Evolutionary conservation across 1,140 invertebrate genomes (phyloP).

Genomic region (Steinernema khuongi): DNA sequence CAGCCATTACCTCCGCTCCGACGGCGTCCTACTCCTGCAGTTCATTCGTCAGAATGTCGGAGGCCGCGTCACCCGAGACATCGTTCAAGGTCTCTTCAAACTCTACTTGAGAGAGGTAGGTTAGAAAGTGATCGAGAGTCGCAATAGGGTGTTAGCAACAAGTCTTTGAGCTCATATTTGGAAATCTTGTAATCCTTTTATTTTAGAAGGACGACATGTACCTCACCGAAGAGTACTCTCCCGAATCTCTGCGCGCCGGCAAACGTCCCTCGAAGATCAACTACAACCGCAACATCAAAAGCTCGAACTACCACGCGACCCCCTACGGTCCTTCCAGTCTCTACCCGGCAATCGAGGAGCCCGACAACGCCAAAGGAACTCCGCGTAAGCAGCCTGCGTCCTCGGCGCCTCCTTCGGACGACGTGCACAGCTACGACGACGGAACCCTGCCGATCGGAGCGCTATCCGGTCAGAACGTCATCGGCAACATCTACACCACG

Average conservation of each 20-base stretch:
- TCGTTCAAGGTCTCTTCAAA: constrained; percentile 40
- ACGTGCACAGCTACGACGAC: too few relatives aligned
- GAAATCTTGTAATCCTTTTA: too few relatives aligned
- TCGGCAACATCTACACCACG: constrained; percentile 5
- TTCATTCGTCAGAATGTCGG: constrained; percentile 52
- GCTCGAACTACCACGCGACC: not conserved
- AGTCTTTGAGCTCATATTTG: too few relatives aligned
- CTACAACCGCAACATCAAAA: not conserved
- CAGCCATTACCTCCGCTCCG: constrained; percentile 31
- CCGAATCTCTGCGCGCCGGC: not conserved
- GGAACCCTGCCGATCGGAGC: too few relatives aligned
- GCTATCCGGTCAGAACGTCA: not conserved
- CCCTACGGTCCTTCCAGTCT: not conserved
- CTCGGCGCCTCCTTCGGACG: too few relatives aligned
- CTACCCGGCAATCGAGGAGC: not conserved
- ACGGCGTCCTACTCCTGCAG: constrained; percentile 44
- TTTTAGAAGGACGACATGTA: constrained; percentile 7
- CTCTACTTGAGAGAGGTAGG: constrained; percentile 27
- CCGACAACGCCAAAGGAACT: not conserved
- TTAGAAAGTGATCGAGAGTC: not conserved
- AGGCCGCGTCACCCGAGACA: constrained; percentile 46
- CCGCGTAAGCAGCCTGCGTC: too few relatives aligned
- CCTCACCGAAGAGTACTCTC: not conserved
- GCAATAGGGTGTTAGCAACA: too few relatives aligned
- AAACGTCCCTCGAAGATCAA: not conserved